Evolutionary conservation across 2,797 vertebrate species (phyloP).

Genomic region (Lutjanus campechanus): DNA sequence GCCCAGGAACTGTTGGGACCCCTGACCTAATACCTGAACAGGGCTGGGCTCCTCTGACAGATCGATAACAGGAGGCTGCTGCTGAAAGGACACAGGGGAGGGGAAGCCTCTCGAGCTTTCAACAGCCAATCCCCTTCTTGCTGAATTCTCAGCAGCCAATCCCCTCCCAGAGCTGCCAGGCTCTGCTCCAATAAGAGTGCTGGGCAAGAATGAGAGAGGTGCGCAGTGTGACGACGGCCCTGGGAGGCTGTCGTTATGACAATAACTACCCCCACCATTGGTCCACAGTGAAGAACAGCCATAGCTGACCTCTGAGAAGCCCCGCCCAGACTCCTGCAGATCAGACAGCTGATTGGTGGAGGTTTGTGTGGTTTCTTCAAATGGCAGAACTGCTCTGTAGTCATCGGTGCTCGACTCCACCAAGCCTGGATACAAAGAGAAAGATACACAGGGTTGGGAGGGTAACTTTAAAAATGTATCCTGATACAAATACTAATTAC

Average conservation of each 20-base stretch:
- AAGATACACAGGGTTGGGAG: neutral
- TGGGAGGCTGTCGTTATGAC: slow-evolving; percentile 46
- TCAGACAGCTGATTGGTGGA: slow-evolving; percentile 54
- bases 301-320: slow-evolving; percentile 80
- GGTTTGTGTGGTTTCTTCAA: slow-evolving; percentile 60
- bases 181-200: slow-evolving; percentile 33
- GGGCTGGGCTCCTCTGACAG: slow-evolving; percentile 54
- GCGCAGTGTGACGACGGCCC: slow-evolving; percentile 65
- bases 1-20: slow-evolving; percentile 9
- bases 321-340: slow-evolving; percentile 61
- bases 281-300: slow-evolving; percentile 68
- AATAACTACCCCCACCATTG: slow-evolving; percentile 52
- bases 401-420: slow-evolving; percentile 82
- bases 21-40: slow-evolving; percentile 41
- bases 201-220: slow-evolving; percentile 48
- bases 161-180: slow-evolving; percentile 39
- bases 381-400: slow-evolving; percentile 67
- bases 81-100: slow-evolving; percentile 37
- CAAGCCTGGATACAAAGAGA: slow-evolving; percentile 63
- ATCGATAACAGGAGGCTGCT: slow-evolving; percentile 48
- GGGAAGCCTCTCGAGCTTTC: slow-evolving; percentile 35
- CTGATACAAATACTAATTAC: too few species aligned
- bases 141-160: slow-evolving; percentile 18
- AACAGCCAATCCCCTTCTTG: slow-evolving; percentile 24
- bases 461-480: too few species aligned